Evolutionary conservation across 2,888 invertebrate genomes (phyloP).

Genomic region (Cosmopolites sordidus): DNA sequence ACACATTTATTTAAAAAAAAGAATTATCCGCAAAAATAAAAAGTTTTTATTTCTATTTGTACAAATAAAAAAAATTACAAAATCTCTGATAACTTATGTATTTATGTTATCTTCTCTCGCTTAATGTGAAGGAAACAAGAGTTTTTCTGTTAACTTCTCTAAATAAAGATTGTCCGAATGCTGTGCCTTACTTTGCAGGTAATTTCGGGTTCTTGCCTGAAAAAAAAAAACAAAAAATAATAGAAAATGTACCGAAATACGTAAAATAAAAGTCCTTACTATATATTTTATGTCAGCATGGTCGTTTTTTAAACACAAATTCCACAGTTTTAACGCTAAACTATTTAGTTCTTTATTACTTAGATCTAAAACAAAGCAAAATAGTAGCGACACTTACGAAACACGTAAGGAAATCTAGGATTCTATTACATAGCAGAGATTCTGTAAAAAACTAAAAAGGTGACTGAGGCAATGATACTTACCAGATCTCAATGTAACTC

Average conservation of each 20-base stretch:
- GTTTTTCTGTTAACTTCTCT: conserved; percentile 32
- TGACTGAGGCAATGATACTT: conserved; percentile 42
- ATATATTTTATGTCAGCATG: conserved; percentile 41
- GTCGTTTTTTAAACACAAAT: conserved; percentile 64
- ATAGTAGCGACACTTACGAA: too few relatives aligned
- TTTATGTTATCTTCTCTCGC: too few relatives aligned
- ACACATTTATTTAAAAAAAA: too few relatives aligned
- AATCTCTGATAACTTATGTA: too few relatives aligned
- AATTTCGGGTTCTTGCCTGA: conserved; percentile 34
- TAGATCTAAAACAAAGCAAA: conserved; percentile 23
- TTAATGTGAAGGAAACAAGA: conserved; percentile 7
- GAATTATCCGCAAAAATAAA: too few relatives aligned
- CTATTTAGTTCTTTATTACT: conserved; percentile 44
- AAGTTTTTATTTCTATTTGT: too few relatives aligned
- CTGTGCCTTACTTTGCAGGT: conserved; percentile 30
- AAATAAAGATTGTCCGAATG: conserved; percentile 29
- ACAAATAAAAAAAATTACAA: too few relatives aligned
- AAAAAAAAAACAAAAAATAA: too few relatives aligned
- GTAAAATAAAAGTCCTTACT: conserved; percentile 37
- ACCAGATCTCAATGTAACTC: conserved; percentile 63
- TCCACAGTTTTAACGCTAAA: conserved; percentile 79
- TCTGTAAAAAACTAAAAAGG: not conserved
- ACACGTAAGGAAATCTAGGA: too few relatives aligned
- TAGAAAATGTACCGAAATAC: too few relatives aligned
- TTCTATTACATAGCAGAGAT: too few relatives aligned